phyloP scores from a whole-genome alignment of 2,113 vertebrate species.

The Myiozetetes cayanensis region DNA sequence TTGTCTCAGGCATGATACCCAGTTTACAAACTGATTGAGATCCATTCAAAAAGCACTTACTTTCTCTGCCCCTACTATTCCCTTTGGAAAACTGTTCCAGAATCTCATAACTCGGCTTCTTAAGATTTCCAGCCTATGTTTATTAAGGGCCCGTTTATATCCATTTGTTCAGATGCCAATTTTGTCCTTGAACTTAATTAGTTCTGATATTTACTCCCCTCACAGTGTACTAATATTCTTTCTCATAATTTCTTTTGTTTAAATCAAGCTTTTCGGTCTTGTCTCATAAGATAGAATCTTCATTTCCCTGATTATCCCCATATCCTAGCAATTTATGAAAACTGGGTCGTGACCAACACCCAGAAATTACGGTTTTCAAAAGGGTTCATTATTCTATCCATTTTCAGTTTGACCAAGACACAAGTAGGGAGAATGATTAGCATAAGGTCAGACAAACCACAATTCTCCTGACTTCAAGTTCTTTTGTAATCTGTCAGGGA shows the following conservation, averaged over 20 bases:
- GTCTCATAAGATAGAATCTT: constrained; percentile 29
- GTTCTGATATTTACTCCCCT: constrained; percentile 53
- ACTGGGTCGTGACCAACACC: constrained; percentile 39
- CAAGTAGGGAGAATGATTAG: constrained; percentile 43
- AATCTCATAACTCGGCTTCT: neutral
- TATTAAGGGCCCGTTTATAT: constrained; percentile 25
- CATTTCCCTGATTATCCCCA: constrained; percentile 26
- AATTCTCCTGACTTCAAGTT: constrained; percentile 47
- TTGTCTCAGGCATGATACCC: neutral
- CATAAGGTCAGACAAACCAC: constrained; percentile 57
- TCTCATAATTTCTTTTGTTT: constrained; percentile 39
- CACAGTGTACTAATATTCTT: constrained; percentile 44
- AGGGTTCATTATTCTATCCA: constrained; percentile 13
- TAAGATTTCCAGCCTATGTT: constrained; percentile 23
- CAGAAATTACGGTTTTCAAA: constrained; percentile 12
- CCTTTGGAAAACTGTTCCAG: constrained; percentile 4
- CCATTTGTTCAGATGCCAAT: constrained; percentile 53
- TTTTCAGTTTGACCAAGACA: constrained; percentile 50
- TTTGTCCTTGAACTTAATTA: constrained; percentile 61
- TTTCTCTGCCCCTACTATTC: neutral
- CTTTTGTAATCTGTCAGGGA: constrained; percentile 59
- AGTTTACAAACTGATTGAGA: neutral
- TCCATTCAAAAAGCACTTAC: neutral
- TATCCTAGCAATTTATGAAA: constrained; percentile 48
- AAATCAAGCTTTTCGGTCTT: constrained; percentile 27